Base-by-base conservation (phyloP, 2,797 vertebrate species). In the Neopelma chrysocephalum region DNA sequence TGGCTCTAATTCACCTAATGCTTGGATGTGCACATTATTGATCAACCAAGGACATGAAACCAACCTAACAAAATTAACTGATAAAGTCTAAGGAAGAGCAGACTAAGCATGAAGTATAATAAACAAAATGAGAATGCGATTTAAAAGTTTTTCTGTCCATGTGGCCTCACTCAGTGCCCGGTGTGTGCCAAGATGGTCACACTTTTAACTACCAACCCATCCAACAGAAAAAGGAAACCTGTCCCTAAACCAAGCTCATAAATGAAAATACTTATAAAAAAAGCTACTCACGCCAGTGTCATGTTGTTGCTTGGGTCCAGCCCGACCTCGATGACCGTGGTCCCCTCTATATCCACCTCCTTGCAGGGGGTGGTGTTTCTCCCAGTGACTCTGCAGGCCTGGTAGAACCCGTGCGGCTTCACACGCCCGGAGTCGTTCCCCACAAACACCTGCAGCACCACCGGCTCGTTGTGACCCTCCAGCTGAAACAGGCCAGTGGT, bases 391-490 rank as follows among this genome's bases (percentile, higher is more conserved):
- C 98, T 98, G 96, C 99, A 99, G 43, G 99, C 99, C 97, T 99
- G 99, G 97, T 99, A 99, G 98, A 99, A 99, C 42, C 99, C 99
- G 34, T 99, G 99, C 1, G 99, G 99, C 95, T 99, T 99, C 95
- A 99, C 99, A 11, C 99, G 98, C 10, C 99, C 99, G 0, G 99
- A 97, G 92, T 99, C 99, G 6, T 99, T 99, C n/a, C 99, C 99
- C 91, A 99, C 99, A 85, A 99, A 99, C 54, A 99, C 98, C 94
- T 99, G 99, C 94, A 99, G 98, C 90, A 99, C 98, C 95, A 99
- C 99, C 2, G 98, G 98, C 92, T 99, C 99, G 23, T 98, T 99
- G 97, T 99, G 98, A 58, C 99, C 99, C 96, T 99, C 99, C 97
- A 99, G 97, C 99, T 99, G 98, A 29, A 98, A 97, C 50, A 79